Evolutionary conservation across 2,888 invertebrate species (phyloP).

Genomic region (Trilocha varians): DNA sequence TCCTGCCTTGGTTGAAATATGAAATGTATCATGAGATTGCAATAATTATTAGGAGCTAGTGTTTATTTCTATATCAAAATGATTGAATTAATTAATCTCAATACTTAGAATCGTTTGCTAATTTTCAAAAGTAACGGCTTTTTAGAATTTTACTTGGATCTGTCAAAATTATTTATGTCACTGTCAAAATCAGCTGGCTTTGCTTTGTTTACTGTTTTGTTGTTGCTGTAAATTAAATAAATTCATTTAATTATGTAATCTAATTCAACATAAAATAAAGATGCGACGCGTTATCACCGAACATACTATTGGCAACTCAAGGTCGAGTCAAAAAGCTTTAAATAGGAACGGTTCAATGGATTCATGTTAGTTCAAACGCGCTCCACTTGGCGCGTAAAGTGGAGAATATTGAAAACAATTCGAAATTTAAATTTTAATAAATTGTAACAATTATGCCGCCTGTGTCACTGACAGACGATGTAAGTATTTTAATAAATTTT

Average conservation of each 20-base stretch:
- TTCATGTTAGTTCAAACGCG: conserved; percentile 49
- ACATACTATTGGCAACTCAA: conserved; percentile 44
- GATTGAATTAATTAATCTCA: too few relatives aligned
- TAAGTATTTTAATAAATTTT: conserved; percentile 22
- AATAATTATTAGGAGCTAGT: too few relatives aligned
- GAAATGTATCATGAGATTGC: too few relatives aligned
- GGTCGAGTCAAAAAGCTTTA: conserved; percentile 33
- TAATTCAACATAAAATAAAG: not conserved
- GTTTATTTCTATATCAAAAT: too few relatives aligned
- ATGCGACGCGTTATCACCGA: conserved; percentile 1
- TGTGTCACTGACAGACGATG: conserved; percentile 58
- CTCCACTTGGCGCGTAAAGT: conserved; percentile 29
- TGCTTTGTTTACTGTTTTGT: not conserved
- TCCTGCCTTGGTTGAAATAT: too few relatives aligned
- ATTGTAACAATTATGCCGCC: conserved; percentile 52
- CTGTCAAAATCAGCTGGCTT: not conserved
- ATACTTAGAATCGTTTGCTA: not conserved
- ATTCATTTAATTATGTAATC: too few relatives aligned
- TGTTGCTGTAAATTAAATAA: not conserved
- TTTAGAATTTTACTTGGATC: not conserved
- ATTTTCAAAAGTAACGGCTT: not conserved
- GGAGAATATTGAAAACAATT: conserved; percentile 10
- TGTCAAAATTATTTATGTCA: not conserved
- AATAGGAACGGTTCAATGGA: conserved; percentile 36
- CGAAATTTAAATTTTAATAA: conserved; percentile 10